A percentile compares a stretch with the other conserved stretches of the same genome.
Conservation (phyloP, 2,113 vertebrate species). For the Elachura formosa region DNA sequence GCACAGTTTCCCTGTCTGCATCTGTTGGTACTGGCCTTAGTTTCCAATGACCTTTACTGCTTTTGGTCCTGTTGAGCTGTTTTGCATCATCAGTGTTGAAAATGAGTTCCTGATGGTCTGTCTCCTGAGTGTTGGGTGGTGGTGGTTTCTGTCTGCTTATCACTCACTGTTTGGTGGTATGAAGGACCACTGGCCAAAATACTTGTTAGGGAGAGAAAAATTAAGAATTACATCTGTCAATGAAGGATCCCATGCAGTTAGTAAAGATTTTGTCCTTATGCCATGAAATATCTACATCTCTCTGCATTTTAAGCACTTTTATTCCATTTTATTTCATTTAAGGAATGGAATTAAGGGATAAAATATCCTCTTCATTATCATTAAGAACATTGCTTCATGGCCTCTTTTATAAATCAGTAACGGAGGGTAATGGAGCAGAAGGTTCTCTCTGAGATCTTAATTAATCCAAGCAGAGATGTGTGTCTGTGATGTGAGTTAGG, state of each 20-base stretch:
- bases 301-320: neutral
- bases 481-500: constrained; percentile 18
- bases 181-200: neutral
- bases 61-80: neutral
- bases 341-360: neutral
- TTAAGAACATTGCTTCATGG: constrained; percentile 24
- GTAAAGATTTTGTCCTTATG: neutral
- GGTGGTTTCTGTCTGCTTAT: neutral
- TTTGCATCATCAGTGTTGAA: neutral
- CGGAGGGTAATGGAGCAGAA: constrained; percentile 34
- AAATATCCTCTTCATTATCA: neutral
- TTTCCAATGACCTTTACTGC: neutral
- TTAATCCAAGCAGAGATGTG: constrained; percentile 27
- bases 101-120: neutral
- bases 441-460: constrained; percentile 8
- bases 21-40: neutral
- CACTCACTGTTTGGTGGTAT: neutral
- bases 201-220: neutral
- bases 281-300: neutral
- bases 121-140: neutral
- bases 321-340: too few species aligned
- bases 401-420: constrained; percentile 22
- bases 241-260: neutral
- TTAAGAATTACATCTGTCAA: neutral
- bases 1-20: neutral